Percentiles rank a stretch among this genome's conserved stretches.
Conservation (phyloP, 2,888 invertebrate species). For the Stenurella melanura region DNA sequence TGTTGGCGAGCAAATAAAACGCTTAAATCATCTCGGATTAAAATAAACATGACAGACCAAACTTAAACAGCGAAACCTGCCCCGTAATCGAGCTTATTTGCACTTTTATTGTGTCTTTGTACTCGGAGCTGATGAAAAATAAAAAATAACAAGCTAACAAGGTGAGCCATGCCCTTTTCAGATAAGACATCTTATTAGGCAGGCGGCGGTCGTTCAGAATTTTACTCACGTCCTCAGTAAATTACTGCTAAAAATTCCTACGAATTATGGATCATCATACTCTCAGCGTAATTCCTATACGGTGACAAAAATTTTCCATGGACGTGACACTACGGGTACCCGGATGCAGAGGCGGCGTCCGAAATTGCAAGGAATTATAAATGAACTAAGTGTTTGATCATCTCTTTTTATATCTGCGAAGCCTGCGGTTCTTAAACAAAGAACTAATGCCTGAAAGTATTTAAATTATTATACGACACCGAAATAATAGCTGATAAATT, state of each 20-base stretch:
- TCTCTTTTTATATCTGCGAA: not conserved
- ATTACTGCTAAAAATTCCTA: constrained; percentile 23
- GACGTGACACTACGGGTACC: constrained; percentile 25
- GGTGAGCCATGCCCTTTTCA: constrained; percentile 39
- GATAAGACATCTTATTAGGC: constrained; percentile 43
- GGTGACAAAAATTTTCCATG: constrained; percentile 34
- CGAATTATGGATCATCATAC: constrained; percentile 28
- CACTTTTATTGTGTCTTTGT: not conserved
- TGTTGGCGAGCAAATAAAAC: no score
- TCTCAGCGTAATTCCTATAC: constrained; percentile 1
- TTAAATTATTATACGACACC: no score
- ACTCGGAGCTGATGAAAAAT: not conserved
- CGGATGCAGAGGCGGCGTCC: constrained; percentile 25
- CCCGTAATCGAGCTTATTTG: not conserved
- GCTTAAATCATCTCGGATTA: no score
- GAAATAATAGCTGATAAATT: no score
- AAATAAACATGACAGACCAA: no score
- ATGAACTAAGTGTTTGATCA: not conserved
- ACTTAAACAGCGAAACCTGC: no score
- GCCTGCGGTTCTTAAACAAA: not conserved
- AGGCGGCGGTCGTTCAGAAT: constrained; percentile 25
- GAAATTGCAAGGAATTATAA: not conserved
- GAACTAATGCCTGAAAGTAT: no score
- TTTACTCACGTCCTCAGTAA: constrained; percentile 35
- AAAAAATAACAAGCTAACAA: constrained; percentile 37